Base-by-base conservation (phyloP, 1,140 invertebrate genomes). In the Heliothis virescens region DNA sequence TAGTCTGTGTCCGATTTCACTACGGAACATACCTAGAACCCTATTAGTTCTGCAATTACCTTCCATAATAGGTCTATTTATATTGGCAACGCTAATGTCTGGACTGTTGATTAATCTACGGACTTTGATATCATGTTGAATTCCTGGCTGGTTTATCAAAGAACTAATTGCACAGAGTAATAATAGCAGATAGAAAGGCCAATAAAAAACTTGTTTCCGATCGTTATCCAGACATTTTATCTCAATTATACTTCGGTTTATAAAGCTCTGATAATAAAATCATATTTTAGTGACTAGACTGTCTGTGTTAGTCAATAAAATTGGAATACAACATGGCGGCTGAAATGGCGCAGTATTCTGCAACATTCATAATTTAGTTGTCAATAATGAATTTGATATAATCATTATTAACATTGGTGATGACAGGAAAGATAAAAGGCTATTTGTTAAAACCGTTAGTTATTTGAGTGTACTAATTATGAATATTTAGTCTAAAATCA, bases 171-270 rank as follows among this genome's bases (percentile, higher is more conserved):
- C 78, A 73, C 16, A 73, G 52, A 72, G 57, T 21, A 79, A 81
- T 74, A 81, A 81, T 81, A 77, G 41, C 26, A 55, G 29, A 53
- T 59, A 81, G 79, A 81, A 78, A 81, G 67, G 34, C 41, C 53
- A 78, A 78, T 73, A 65, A 81, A 81, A 81, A 78, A 79, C 78
- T 63, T 41, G 71, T 74, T 67, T 57, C 53, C 16, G 21, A 53
- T 81, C 79, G 62, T 65, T 72, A 41, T 72, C 21, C 21, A 26
- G 52, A 34, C 26, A n/a, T 41, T 72, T 57, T 65, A 74, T 80
- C 50, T 72, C 67, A 76, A 65, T 76, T 62, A 75, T 71, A 67
- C 67, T 71, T 71, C 21, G 13, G 41, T 18, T 48, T 67, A 67
- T 75, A 48, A 34, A 50, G 47, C 41, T 76, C 52, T 63, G 53